Percentiles rank a stretch among this genome's conserved stretches.
phyloP scores from a whole-genome alignment of 1,140 invertebrate genomes.

The Pachypsylla venusta region DNA sequence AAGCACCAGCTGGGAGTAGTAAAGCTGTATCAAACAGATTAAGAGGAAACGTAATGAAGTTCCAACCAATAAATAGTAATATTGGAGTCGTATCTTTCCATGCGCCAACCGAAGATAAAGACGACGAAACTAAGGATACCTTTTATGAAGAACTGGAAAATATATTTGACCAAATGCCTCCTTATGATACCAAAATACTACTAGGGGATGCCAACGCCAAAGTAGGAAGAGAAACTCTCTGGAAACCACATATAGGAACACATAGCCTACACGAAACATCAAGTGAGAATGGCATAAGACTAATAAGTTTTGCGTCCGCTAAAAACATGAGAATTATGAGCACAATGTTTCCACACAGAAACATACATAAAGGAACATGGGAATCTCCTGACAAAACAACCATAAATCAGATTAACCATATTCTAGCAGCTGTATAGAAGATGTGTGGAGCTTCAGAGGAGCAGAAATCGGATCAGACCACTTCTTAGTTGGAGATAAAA shows the following conservation, averaged over 20 bases:
- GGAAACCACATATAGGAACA: conserved; percentile 22
- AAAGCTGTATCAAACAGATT: conserved; percentile 7
- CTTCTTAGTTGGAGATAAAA: conserved; percentile 15
- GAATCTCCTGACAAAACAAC: conserved; percentile 16
- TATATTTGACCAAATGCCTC: conserved; percentile 3
- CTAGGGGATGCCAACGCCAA: conserved; percentile 19
- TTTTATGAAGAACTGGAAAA: conserved; percentile 8
- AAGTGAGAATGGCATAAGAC: conserved; percentile 20
- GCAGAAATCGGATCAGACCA: conserved; percentile 19
- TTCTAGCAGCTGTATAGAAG: conserved; percentile 7
- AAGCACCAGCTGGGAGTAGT: not conserved
- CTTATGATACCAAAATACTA: conserved; percentile 13
- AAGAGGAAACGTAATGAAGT: conserved; percentile 1
- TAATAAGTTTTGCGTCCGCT: conserved; percentile 18
- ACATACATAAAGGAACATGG: conserved; percentile 22
- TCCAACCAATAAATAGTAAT: not conserved
- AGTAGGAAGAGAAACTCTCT: conserved; percentile 14
- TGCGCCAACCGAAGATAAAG: conserved; percentile 11
- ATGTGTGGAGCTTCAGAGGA: conserved; percentile 17
- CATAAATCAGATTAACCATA: conserved; percentile 21
- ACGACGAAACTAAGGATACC: conserved; percentile 10
- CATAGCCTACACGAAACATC: conserved; percentile 24
- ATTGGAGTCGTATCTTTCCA: conserved; percentile 6
- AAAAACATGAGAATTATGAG: conserved; percentile 20
- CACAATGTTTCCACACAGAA: conserved; percentile 18